These are phyloP conservation scores for Philypnodon macrostomus DNA, from an alignment of 2,797 vertebrate genomes.

Conservation along the genomic window DNA sequence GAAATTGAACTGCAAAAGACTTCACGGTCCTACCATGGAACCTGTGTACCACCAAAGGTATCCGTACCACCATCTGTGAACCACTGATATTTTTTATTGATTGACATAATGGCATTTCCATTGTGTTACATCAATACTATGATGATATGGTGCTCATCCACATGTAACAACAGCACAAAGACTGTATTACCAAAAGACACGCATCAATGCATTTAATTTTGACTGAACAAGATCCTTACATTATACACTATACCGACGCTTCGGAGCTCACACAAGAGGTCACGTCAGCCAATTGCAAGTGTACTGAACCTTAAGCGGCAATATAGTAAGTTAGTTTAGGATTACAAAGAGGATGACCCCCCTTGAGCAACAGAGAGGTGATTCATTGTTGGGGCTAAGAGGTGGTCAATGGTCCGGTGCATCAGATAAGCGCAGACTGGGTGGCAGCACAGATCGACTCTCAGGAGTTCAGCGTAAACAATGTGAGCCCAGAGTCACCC, in stretches of 20 bases:
- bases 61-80: too few species aligned
- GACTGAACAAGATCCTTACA: constrained; percentile 32
- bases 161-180: not conserved
- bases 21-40: too few species aligned
- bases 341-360: constrained; percentile 62
- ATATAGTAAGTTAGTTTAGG: constrained; percentile 54
- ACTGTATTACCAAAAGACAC: constrained; percentile 2
- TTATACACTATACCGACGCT: constrained; percentile 12
- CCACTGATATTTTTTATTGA: constrained; percentile 33
- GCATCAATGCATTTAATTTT: constrained; percentile 35
- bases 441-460: constrained; percentile 55
- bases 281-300: constrained; percentile 26
- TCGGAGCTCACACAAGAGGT: constrained; percentile 16
- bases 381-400: constrained; percentile 64
- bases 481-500: constrained; percentile 59
- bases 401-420: constrained; percentile 76
- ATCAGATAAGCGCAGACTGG: constrained; percentile 75
- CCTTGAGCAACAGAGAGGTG: constrained; percentile 58
- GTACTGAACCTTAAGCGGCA: constrained; percentile 41
- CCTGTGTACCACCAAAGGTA: too few species aligned
- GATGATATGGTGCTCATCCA: not conserved
- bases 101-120: constrained; percentile 29
- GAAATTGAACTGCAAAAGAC: too few species aligned
- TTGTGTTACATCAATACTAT: constrained; percentile 7
- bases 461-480: constrained; percentile 59